Conservation (phyloP, 2,888 invertebrate species). For the Harmothoe impar region DNA sequence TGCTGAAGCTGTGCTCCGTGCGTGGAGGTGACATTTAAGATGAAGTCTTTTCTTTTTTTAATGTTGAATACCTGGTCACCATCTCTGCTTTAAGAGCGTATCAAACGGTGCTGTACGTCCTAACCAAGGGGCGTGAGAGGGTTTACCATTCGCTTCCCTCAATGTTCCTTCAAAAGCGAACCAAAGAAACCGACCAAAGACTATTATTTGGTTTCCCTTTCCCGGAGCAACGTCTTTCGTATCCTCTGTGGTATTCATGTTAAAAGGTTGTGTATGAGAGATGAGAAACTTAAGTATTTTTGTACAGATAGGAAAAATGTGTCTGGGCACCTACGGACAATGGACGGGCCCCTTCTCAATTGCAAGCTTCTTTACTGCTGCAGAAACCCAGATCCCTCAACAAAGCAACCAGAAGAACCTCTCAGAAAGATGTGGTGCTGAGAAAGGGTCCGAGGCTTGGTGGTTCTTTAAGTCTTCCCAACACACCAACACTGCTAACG, state of each 20-base stretch:
- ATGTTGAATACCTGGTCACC: neutral
- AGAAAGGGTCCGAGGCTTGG: slow-evolving; percentile 55
- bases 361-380: neutral
- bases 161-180: too few species aligned
- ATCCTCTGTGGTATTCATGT: slow-evolving; percentile 1
- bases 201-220: neutral
- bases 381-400: slow-evolving; percentile 28
- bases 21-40: neutral
- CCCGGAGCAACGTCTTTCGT: neutral
- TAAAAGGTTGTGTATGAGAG: slow-evolving; percentile 11
- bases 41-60: neutral
- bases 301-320: neutral
- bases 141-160: too few species aligned
- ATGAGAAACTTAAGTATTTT: slow-evolving; percentile 17
- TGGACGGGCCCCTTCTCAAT: slow-evolving; percentile 52
- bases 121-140: neutral
- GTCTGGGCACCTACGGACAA: slow-evolving; percentile 7
- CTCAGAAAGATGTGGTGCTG: neutral
- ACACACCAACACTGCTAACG: slow-evolving; percentile 58
- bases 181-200: neutral
- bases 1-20: slow-evolving; percentile 3
- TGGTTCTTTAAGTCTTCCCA: slow-evolving; percentile 35
- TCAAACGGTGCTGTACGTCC: neutral
- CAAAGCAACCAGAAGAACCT: neutral
- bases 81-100: neutral